Evolutionary conservation across 2,888 invertebrate species (phyloP).

Genomic region (Ophraella communa): DNA sequence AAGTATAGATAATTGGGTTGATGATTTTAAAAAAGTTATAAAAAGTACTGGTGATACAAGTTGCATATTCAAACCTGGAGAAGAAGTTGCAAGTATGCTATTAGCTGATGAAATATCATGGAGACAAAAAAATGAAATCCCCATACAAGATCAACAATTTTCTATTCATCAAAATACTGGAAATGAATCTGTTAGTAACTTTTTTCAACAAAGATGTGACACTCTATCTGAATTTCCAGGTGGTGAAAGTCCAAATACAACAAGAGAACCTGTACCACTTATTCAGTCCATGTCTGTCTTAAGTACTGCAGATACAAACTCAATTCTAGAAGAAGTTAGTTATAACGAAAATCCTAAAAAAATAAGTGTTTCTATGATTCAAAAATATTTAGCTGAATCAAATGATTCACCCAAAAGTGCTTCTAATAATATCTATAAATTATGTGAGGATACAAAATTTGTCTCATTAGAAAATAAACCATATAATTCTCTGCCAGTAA

Average conservation of each 20-base stretch:
- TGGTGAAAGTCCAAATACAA: constrained; percentile 46
- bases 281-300: constrained; percentile 40
- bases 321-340: background rate
- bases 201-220: constrained; percentile 59
- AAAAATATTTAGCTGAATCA: constrained; percentile 39
- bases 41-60: constrained; percentile 33
- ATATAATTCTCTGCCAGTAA: constrained; percentile 35
- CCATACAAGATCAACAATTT: constrained; percentile 37
- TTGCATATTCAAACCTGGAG: constrained; percentile 50
- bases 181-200: constrained; percentile 58
- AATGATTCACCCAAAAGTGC: constrained; percentile 43
- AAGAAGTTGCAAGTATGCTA: constrained; percentile 57
- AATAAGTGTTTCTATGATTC: constrained; percentile 47
- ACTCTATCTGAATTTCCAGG: constrained; percentile 51
- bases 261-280: constrained; percentile 46
- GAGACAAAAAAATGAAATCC: constrained; percentile 52
- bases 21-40: constrained; percentile 43
- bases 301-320: constrained; percentile 4
- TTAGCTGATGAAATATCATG: constrained; percentile 59
- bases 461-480: constrained; percentile 1
- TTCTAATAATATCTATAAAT: constrained; percentile 34
- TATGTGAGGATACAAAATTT: background rate
- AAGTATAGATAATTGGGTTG: constrained; percentile 45
- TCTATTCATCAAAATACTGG: constrained; percentile 15
- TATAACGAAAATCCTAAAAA: constrained; percentile 19